Evolutionary conservation across 2,113 vertebrate species (phyloP).

Genomic region (Lethenteron camtschaticum): DNA sequence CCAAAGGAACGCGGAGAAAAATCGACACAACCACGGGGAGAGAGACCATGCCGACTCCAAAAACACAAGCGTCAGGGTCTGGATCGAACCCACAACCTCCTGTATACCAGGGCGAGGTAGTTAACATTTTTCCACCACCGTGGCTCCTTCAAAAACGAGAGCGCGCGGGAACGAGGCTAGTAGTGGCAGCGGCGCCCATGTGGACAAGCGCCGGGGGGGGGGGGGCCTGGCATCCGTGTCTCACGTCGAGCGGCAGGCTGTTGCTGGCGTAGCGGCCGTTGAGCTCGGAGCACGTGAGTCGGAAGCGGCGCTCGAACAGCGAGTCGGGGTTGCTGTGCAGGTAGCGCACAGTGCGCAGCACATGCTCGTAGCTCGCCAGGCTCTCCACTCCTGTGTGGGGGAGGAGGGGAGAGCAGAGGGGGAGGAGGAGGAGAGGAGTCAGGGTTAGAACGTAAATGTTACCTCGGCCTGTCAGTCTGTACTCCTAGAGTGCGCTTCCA

Average conservation of each 20-base stretch:
- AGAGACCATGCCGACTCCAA: too few species aligned
- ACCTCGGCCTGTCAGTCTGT: background rate
- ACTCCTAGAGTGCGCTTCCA: background rate
- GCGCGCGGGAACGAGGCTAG: too few species aligned
- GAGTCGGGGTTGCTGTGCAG: slow-evolving; percentile 63
- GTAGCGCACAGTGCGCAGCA: slow-evolving; percentile 59
- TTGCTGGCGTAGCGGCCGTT: slow-evolving; percentile 94
- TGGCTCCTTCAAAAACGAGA: too few species aligned
- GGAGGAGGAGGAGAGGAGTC: background rate
- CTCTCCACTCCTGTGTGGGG: slow-evolving; percentile 52
- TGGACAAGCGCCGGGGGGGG: background rate
- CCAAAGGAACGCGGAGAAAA: too few species aligned
- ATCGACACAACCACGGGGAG: too few species aligned
- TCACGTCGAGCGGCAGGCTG: slow-evolving; percentile 80
- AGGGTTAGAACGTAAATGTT: background rate
- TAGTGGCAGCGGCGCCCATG: too few species aligned
- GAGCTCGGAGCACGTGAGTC: slow-evolving; percentile 72
- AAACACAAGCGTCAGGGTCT: too few species aligned
- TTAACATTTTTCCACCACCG: too few species aligned
- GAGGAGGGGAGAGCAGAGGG: background rate
- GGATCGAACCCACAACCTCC: too few species aligned
- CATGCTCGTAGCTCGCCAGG: slow-evolving; percentile 79
- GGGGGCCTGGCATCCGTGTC: slow-evolving; percentile 11
- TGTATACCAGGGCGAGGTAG: too few species aligned
- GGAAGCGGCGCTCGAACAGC: slow-evolving; percentile 82